These are phyloP conservation scores for Melipona beecheii DNA, from an alignment of 2,888 invertebrate genomes.

Conservation along the genomic window DNA sequence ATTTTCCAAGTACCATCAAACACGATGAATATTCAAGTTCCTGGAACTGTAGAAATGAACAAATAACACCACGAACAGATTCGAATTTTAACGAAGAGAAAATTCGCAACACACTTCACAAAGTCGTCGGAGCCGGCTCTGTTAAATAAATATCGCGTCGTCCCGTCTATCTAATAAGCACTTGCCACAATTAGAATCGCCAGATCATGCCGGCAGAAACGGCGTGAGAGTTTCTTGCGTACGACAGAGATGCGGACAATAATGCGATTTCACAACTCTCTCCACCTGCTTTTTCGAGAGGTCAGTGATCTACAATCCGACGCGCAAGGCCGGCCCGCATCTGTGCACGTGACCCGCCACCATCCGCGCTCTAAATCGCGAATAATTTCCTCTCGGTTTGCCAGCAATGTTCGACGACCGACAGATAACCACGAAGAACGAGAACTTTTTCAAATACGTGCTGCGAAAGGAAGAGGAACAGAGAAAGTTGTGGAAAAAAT, in stretches of 20 bases:
- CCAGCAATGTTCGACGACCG: neutral
- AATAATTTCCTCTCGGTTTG: neutral
- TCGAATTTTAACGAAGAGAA: too few relatives aligned
- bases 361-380: neutral
- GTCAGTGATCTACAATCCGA: constrained; percentile 17
- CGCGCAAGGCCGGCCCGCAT: constrained; percentile 10
- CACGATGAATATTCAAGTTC: too few relatives aligned
- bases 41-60: too few relatives aligned
- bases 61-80: too few relatives aligned
- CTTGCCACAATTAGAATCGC: constrained; percentile 34
- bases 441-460: neutral
- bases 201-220: neutral
- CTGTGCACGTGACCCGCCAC: neutral
- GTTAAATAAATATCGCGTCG: constrained; percentile 7
- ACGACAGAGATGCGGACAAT: constrained; percentile 21
- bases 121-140: too few relatives aligned
- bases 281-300: constrained; percentile 41
- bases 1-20: too few relatives aligned
- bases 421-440: neutral
- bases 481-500: neutral
- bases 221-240: constrained; percentile 38
- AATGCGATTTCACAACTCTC: constrained; percentile 53
- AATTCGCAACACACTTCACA: too few relatives aligned
- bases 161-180: constrained; percentile 1
- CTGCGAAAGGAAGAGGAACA: neutral